Evolutionary conservation across 2,888 invertebrate species (phyloP), one percentile per base, ranked within the genome.

Genomic region (Agapostemon virescens): DNA sequence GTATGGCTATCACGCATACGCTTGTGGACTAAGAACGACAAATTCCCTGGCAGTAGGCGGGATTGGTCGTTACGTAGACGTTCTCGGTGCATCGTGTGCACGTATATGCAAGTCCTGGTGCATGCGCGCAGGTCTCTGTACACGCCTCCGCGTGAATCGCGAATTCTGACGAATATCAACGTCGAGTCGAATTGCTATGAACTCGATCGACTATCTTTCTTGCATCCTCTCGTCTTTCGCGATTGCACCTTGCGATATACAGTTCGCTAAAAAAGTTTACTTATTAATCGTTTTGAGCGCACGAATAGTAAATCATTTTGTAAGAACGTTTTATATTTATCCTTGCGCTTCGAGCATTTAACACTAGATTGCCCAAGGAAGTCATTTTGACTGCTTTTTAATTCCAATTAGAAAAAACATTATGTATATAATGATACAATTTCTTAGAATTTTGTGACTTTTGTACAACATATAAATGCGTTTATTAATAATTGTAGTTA

Each of bases 11-110:
- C 69, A 73, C 69, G 67, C 73, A 73, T 76, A 33, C 71, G 52
- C 66, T 26, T 36, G 49, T 42, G 49, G 23, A 40, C 67, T 52
- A 72, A 52, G 77, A 64, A 79, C 82, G 80, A 82, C 82, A 82
- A 82, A 82, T 82, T 81, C 82, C 40, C 76, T 30, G 30, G 80
- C 71, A 68, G 82, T 81, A 82, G 82, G 80, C 82, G 82, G 71
- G 82, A 74, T 81, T 73, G 71, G 72, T 79, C 74, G 82, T 80
- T 80, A 77, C 80, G 77, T 80, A 77, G 80, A 82, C 77, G 79
- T 49, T 75, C 70, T 75, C 72, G 67, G 74, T 70, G 82, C 52
- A 79, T 79, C 71, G 58, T 42, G 63, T 61, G 42, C 70, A 36
- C 30, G 61, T 36, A 69, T 63, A 75, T n/a, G 61, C 63, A 42